Base-by-base conservation (phyloP, 1,140 invertebrate species). In the Danaus melanippus region DNA sequence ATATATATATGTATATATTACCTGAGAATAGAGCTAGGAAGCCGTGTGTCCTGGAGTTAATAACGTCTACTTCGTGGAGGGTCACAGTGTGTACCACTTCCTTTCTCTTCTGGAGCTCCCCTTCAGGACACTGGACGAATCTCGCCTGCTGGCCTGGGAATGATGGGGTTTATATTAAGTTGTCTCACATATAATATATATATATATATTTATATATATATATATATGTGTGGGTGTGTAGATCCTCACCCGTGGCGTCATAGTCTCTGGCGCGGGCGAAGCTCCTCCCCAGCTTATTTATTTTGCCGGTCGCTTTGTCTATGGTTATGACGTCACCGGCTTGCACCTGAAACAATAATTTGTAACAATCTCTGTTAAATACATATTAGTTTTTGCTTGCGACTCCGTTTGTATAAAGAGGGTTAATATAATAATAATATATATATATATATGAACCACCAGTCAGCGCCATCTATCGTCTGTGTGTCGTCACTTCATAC, bases 81-180 rank as follows among this genome's bases (percentile, higher is more conserved):
- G 96, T 97, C 0, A 99, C 97, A 0, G 97, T 99, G 84, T 99
- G 98, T 0, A 99, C 96, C 0, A 98, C 97, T 89, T 99, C 97
- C 80, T 99, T 98, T n/a, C 98, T 90, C 77, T 99, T 99, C 87
- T 99, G 97, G 8, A 99, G 87, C 89, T 99, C 98, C 0, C 98
- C 98, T 73, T 99, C 97, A 0, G 98, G 98, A n/a, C 15, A 99
- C 64, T 99, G 97, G 0, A 99, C 97, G 88, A 99, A 99, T 64
- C 96, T 93, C 0, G 93, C 94, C 86, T 96, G 95, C 53, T 96
- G 91, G 4, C 96, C 89, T 87, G 69, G 8, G 17, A 4, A 50
- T 32, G 2, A 7, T 32, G 21, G 21, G 2, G 6, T 32, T 32
- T 32, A 3, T 32, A 32, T 32, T 32, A 32, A 32, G 21, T 32